A percentile compares a stretch with the other conserved stretches of the same genome.
Conservation (phyloP, 2,113 vertebrate genomes). For the Oncorhynchus kisutch region DNA sequence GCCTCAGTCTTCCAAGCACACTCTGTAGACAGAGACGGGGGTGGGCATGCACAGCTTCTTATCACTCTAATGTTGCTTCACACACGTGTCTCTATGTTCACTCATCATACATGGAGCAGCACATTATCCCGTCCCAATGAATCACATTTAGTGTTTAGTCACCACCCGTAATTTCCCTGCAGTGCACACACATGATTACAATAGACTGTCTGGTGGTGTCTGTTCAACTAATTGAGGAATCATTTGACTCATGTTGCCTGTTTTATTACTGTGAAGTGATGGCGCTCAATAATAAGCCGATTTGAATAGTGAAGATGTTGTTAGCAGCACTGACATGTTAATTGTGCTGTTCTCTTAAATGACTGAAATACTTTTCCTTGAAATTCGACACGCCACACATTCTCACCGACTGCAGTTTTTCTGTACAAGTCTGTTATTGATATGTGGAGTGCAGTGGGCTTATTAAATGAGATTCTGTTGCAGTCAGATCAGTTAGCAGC, state of each 20-base stretch:
- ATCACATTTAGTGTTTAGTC: background rate
- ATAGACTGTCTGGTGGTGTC: background rate
- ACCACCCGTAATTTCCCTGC: background rate
- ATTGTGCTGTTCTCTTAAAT: background rate
- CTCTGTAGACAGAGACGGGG: no score
- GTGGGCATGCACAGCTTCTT: no score
- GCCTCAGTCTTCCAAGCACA: no score
- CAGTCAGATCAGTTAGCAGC: background rate
- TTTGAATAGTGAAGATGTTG: constrained; percentile 4
- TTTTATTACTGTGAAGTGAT: constrained; percentile 13
- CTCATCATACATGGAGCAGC: no score
- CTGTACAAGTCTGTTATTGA: background rate
- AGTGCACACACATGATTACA: background rate
- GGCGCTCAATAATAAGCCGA: constrained; percentile 6
- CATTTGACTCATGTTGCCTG: background rate
- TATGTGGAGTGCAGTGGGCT: background rate
- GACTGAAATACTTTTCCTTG: constrained; percentile 1
- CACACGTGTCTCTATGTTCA: no score
- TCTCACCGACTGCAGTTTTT: background rate
- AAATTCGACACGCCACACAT: background rate
- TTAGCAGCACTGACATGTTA: constrained; percentile 6
- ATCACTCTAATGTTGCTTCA: no score
- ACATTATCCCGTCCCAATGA: background rate
- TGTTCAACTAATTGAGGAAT: constrained; percentile 15
- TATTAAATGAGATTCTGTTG: background rate